Base-by-base conservation (phyloP, 2,797 vertebrate species). In the Syngnathus acus region DNA sequence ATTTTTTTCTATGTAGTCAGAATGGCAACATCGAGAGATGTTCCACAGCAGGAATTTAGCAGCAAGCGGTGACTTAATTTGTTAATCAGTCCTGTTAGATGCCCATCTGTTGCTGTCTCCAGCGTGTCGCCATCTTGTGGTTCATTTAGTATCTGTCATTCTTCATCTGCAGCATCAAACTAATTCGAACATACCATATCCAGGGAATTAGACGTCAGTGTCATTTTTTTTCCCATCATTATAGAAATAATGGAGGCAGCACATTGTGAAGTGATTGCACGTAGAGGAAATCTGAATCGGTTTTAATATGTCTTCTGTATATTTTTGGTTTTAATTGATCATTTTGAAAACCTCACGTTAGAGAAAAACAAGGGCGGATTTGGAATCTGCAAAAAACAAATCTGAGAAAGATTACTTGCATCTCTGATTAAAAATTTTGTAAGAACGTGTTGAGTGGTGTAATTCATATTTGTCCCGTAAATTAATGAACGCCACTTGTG, bases 71-170 rank as follows among this genome's bases (percentile, higher is more conserved):
- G 54, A 55, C 13, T 32, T 26, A 3, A 55, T 43, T 43, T 43
- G 39, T 23, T 62, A 23, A 62, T 40, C 38, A 40, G 37, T 43
- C 39, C 59, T 43, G 59, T 42, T 43, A 61, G 59, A 9, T 7
- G 48, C 64, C 78, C 82, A 83, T 81, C 79, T 85, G 84, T 74
- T 79, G 82, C 77, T 77, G 68, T 40, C 62, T 67, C 72, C 75
- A 74, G 55, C 43, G 64, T 79, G 82, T 82, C 79, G 83, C 86
- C 87, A 84, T 82, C 85, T 86, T 82, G 87, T 86, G 86, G 86
- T 68, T 65, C 70, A 69, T 74, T 76, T 68, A 57, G 74, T 23
- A 42, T 42, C 9, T 21, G 59, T 43, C 39, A 72, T 72, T 65
- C 64, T 68, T 63, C 61, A 32, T 45, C 53, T 43, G 59, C 40